Conservation (phyloP, 1,140 invertebrate species). For the Dryas iulia region DNA sequence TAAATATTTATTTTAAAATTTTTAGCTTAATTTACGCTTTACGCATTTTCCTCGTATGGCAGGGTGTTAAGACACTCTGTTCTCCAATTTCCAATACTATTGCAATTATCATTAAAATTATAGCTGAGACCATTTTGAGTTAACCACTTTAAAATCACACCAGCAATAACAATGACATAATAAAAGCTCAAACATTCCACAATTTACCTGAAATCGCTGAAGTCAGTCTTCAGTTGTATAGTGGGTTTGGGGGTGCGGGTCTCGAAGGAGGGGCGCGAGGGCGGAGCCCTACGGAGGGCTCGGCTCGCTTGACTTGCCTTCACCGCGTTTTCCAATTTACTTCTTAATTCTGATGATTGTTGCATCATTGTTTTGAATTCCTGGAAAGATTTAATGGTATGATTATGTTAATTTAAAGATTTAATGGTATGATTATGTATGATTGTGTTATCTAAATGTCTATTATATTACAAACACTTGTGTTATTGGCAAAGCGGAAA, state of each 20-base stretch:
- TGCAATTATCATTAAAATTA: no score
- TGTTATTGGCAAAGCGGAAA: no score
- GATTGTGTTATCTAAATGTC: neutral
- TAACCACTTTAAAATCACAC: no score
- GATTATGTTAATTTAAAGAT: constrained; percentile 1
- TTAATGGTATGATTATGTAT: neutral
- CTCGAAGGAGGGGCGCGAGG: constrained; percentile 75
- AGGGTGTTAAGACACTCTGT: no score
- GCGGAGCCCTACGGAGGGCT: constrained; percentile 74
- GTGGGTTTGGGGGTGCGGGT: constrained; percentile 83
- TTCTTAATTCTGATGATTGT: constrained; percentile 88
- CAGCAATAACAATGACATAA: no score
- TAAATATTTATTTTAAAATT: no score
- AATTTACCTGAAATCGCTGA: constrained; percentile 92
- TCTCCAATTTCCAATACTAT: no score
- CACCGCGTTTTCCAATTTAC: constrained; percentile 92
- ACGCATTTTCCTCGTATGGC: no score
- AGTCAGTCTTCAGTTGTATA: constrained; percentile 97
- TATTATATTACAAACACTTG: no score
- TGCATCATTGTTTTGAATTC: constrained; percentile 96
- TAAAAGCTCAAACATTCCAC: no score
- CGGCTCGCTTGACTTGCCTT: constrained; percentile 85
- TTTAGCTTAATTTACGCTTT: no score
- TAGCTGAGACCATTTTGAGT: no score
- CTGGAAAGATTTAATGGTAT: constrained; percentile 67